These are phyloP conservation scores for Lissonota sp. DNA, from an alignment of 2,888 invertebrate species.

Conservation along the genomic window DNA sequence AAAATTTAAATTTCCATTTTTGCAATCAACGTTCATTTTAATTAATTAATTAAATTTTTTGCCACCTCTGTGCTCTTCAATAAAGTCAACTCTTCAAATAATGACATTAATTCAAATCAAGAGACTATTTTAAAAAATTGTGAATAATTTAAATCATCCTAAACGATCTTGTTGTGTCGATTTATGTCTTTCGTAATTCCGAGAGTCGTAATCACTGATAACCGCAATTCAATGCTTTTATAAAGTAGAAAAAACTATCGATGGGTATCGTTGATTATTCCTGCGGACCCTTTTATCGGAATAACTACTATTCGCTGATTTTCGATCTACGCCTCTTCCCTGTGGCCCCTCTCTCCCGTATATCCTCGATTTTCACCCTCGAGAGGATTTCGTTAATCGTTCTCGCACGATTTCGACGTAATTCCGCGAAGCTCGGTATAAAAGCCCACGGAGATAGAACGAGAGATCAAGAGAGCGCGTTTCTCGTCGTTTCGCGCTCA, in stretches of 20 bases:
- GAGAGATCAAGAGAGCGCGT: constrained; percentile 27
- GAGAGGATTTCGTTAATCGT: constrained; percentile 54
- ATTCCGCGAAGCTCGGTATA: constrained; percentile 35
- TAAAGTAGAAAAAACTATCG: not conserved
- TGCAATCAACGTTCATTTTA: no score
- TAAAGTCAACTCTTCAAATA: no score
- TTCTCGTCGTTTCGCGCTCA: constrained; percentile 36
- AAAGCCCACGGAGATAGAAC: constrained; percentile 24
- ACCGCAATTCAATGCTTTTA: not conserved
- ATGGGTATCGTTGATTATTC: constrained; percentile 29
- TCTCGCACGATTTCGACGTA: constrained; percentile 49
- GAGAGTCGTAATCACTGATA: no score
- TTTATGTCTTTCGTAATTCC: no score
- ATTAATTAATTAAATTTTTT: no score
- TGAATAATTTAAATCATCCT: no score
- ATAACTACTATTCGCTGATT: constrained; percentile 48
- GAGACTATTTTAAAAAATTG: no score
- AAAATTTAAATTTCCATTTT: no score
- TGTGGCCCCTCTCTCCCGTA: constrained; percentile 2
- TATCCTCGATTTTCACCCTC: constrained; percentile 49
- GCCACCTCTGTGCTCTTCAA: no score
- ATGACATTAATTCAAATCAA: no score
- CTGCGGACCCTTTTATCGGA: constrained; percentile 25
- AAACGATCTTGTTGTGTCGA: no score
- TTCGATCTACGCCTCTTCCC: constrained; percentile 11